A percentile compares a stretch with the other conserved stretches of the same genome.
Conservation (phyloP, 2,888 invertebrate species). For the Sialis fuliginosa region DNA sequence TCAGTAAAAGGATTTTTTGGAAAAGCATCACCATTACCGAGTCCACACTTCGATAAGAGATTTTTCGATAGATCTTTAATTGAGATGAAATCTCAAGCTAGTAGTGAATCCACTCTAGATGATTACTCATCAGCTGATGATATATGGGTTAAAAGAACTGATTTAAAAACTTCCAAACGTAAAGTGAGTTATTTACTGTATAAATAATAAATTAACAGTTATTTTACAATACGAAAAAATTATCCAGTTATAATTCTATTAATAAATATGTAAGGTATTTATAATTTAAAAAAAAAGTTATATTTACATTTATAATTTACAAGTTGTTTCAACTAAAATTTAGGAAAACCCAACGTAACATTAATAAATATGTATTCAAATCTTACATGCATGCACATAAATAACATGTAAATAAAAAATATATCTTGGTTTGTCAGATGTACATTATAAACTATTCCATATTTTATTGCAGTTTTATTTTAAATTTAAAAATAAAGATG, state of each 20-base stretch:
- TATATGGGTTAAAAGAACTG: conserved; percentile 47
- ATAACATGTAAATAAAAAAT: too few species aligned
- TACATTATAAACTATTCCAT: too few species aligned
- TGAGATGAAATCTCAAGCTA: conserved; percentile 60
- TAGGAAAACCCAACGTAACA: background rate
- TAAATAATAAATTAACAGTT: too few species aligned
- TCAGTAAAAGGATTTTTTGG: conserved; percentile 41
- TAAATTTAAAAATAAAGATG: too few species aligned
- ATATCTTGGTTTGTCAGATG: too few species aligned
- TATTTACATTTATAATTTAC: background rate
- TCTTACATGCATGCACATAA: too few species aligned
- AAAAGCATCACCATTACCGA: conserved; percentile 28
- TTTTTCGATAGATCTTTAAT: conserved; percentile 71
- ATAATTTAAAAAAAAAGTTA: background rate
- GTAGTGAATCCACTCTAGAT: conserved; percentile 38
- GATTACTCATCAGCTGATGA: conserved; percentile 38
- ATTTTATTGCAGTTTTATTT: too few species aligned
- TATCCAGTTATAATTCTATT: background rate
- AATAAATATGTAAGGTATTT: background rate
- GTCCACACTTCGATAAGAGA: conserved; percentile 57
- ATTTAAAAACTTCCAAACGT: conserved; percentile 26
- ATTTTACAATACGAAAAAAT: background rate
- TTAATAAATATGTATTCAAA: too few species aligned
- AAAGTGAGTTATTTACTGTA: conserved; percentile 28
- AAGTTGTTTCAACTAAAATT: background rate